phyloP scores from a whole-genome alignment of 2,797 vertebrate species.

The Parotocinclus haroldoi region DNA sequence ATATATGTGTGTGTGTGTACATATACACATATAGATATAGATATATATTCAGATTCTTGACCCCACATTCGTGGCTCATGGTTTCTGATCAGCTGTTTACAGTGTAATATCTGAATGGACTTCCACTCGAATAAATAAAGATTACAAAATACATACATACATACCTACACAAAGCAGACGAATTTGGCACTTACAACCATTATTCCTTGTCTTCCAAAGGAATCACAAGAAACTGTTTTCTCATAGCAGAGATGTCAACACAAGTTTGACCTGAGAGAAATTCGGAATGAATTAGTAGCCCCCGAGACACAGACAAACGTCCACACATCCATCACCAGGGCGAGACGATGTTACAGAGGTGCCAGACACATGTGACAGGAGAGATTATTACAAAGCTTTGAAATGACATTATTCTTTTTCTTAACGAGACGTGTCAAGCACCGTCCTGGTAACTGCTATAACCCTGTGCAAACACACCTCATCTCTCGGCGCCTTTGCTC shows the following conservation, averaged over 20 bases:
- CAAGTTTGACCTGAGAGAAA: conserved; percentile 25
- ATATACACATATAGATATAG: conserved; percentile 54
- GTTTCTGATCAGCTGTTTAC: conserved; percentile 59
- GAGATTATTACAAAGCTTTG: too few relatives aligned
- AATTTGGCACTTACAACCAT: conserved; percentile 7
- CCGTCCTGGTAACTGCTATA: too few relatives aligned
- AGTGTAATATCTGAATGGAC: conserved; percentile 42
- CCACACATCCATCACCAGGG: not conserved
- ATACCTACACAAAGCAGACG: conserved; percentile 20
- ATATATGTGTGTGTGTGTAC: conserved; percentile 63
- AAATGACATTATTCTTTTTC: too few relatives aligned
- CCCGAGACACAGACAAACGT: conserved; percentile 11
- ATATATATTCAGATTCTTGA: conserved; percentile 9
- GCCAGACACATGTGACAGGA: too few relatives aligned
- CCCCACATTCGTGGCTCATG: conserved; percentile 56
- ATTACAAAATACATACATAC: not conserved
- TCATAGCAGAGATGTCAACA: conserved; percentile 21
- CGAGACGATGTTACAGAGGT: too few relatives aligned
- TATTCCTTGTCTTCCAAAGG: conserved; percentile 23
- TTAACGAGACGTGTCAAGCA: too few relatives aligned
- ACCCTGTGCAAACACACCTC: too few relatives aligned
- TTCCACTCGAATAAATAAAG: too few relatives aligned
- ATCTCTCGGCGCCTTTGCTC: too few relatives aligned
- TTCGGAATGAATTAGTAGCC: conserved; percentile 1
- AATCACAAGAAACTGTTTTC: conserved; percentile 13